These are phyloP conservation scores for Heterodera carotae DNA, from an alignment of 1,140 invertebrate species.

Conservation along the genomic window DNA sequence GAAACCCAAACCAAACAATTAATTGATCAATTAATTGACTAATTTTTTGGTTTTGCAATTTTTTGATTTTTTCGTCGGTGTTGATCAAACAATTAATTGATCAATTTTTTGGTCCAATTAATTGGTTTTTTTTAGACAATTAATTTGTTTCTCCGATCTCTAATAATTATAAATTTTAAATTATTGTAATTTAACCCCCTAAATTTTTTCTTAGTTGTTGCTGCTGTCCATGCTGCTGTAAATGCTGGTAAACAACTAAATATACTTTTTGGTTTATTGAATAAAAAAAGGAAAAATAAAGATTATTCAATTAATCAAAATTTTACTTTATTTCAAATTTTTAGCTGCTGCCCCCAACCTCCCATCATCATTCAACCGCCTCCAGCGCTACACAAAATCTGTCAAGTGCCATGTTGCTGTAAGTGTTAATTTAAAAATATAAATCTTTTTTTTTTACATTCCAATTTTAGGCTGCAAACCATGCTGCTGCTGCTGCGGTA, in stretches of 20 bases:
- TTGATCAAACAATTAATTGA: too few species aligned
- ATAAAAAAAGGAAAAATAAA: not conserved
- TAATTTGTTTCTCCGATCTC: too few species aligned
- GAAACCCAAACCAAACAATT: too few species aligned
- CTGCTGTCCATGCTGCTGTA: slow-evolving; percentile 29
- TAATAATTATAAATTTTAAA: not conserved
- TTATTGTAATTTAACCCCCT: too few species aligned
- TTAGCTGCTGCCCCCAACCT: slow-evolving; percentile 46
- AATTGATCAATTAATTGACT: too few species aligned
- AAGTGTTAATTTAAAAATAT: slow-evolving; percentile 4
- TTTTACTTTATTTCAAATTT: not conserved
- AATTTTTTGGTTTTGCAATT: too few species aligned
- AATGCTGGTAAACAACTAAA: slow-evolving; percentile 18
- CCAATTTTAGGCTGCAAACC: slow-evolving; percentile 34
- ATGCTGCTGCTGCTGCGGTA: slow-evolving; percentile 35
- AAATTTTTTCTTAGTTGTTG: slow-evolving; percentile 14
- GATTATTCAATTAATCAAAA: not conserved
- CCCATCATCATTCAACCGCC: slow-evolving; percentile 51
- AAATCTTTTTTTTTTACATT: too few species aligned
- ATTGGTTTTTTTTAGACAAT: too few species aligned
- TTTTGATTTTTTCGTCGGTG: too few species aligned
- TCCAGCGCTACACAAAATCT: slow-evolving; percentile 48
- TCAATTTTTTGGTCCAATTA: too few species aligned
- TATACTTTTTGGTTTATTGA: not conserved
- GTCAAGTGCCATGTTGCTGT: slow-evolving; percentile 51